A percentile compares a stretch with the other conserved stretches of the same genome.
Conservation (phyloP, 2,888 invertebrate genomes). For the Chrysolina haemoptera region DNA sequence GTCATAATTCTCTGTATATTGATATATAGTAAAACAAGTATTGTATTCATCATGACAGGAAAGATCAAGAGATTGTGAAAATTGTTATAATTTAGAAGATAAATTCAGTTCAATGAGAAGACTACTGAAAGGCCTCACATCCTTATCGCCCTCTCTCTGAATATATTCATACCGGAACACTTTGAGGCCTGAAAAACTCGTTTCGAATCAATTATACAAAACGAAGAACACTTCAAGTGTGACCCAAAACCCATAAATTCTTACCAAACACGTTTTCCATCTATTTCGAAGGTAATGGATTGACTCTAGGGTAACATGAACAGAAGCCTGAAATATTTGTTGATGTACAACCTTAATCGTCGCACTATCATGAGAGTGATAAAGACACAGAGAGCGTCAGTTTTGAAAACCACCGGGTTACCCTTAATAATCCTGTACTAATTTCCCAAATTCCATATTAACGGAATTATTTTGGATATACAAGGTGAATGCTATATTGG, state of each 20-base stretch:
- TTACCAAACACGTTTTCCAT: conserved; percentile 46
- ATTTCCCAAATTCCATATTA: too few relatives aligned
- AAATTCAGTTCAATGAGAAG: too few relatives aligned
- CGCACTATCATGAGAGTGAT: neutral
- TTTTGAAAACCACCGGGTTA: too few relatives aligned
- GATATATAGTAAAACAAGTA: too few relatives aligned
- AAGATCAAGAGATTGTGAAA: too few relatives aligned
- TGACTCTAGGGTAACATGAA: conserved; percentile 19
- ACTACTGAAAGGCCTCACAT: neutral
- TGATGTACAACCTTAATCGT: neutral
- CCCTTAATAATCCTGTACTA: too few relatives aligned
- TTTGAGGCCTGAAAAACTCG: conserved; percentile 7
- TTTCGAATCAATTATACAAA: conserved; percentile 37
- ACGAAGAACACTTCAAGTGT: conserved; percentile 40
- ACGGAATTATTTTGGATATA: too few relatives aligned
- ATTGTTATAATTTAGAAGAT: too few relatives aligned
- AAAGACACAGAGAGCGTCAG: too few relatives aligned
- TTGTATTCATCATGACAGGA: too few relatives aligned
- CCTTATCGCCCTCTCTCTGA: neutral
- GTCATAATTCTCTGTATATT: too few relatives aligned
- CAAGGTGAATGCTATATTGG: too few relatives aligned
- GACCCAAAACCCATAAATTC: conserved; percentile 41
- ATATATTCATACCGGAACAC: neutral
- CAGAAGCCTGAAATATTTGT: conserved; percentile 13
- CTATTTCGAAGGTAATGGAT: conserved; percentile 50